phyloP scores from a whole-genome alignment of 2,113 vertebrate species.

The Callipepla squamata region DNA sequence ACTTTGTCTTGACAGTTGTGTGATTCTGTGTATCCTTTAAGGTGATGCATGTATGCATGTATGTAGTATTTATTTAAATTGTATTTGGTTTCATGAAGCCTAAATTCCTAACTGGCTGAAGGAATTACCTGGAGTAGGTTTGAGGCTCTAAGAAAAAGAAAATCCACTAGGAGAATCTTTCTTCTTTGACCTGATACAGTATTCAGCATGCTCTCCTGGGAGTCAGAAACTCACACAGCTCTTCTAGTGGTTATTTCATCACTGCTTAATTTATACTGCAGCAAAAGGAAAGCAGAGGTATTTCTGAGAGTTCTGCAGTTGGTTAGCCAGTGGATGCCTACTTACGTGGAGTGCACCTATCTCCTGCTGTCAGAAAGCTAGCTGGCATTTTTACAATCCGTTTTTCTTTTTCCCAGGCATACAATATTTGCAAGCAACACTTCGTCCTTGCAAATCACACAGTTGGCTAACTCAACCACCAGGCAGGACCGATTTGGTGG shows the following conservation, averaged over 20 bases:
- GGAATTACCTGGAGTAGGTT: neutral
- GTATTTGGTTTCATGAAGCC: neutral
- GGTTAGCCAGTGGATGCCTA: neutral
- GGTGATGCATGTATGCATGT: neutral
- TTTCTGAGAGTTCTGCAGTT: neutral
- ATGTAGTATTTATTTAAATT: neutral
- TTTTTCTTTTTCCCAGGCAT: constrained; percentile 76
- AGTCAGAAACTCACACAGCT: neutral
- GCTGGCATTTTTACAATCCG: neutral
- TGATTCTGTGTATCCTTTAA: neutral
- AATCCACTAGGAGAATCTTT: neutral
- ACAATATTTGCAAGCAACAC: constrained; percentile 98
- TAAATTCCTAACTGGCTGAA: neutral
- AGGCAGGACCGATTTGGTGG: constrained; percentile 93
- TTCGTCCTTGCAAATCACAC: constrained; percentile 90
- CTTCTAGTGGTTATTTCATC: neutral
- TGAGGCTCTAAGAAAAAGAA: neutral
- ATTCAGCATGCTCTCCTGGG: accelerated
- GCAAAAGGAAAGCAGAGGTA: accelerated
- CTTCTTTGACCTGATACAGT: neutral
- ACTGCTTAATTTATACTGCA: neutral
- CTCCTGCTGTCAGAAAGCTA: neutral
- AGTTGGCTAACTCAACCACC: constrained; percentile 89
- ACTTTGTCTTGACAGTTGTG: neutral
- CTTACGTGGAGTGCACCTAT: neutral